Conservation (phyloP, 2,888 invertebrate genomes). For the Cremastinae sp. region DNA sequence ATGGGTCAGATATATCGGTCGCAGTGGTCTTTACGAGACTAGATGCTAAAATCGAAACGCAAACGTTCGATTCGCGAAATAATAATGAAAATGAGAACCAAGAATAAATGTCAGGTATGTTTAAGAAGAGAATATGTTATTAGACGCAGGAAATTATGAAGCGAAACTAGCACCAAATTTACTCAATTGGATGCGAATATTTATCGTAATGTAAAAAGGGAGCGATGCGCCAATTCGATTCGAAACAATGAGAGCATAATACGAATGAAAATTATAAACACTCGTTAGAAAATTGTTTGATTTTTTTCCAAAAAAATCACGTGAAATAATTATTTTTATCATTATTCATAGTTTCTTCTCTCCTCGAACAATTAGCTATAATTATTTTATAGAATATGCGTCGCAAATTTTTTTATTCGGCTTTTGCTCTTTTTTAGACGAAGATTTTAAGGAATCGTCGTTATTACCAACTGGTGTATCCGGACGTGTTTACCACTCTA, state of each 20-base stretch:
- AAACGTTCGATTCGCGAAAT: conserved; percentile 32
- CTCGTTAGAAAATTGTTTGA: neutral
- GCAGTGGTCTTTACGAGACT: conserved; percentile 99
- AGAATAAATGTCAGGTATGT: conserved; percentile 48
- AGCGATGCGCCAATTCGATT: conserved; percentile 15
- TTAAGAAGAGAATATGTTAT: conserved; percentile 45
- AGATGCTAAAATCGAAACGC: conserved; percentile 90
- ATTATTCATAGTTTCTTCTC: neutral
- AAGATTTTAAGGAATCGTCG: conserved; percentile 3
- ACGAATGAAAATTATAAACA: neutral
- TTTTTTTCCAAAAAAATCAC: neutral
- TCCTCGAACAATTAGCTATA: neutral
- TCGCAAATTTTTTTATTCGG: conserved; percentile 6
- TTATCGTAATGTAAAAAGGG: conserved; percentile 19
- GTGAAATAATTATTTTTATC: neutral
- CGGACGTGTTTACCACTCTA: no score
- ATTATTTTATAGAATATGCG: conserved; percentile 1
- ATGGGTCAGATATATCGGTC: conserved; percentile 99
- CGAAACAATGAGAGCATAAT: conserved; percentile 24
- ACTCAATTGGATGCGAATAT: conserved; percentile 33
- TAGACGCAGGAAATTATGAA: conserved; percentile 41
- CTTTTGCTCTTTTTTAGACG: neutral
- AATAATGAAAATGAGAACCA: conserved; percentile 40
- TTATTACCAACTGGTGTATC: conserved; percentile 38
- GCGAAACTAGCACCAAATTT: conserved; percentile 45